phyloP scores from a whole-genome alignment of 1,140 invertebrate species.

The Zaprionus tsacasi region DNA sequence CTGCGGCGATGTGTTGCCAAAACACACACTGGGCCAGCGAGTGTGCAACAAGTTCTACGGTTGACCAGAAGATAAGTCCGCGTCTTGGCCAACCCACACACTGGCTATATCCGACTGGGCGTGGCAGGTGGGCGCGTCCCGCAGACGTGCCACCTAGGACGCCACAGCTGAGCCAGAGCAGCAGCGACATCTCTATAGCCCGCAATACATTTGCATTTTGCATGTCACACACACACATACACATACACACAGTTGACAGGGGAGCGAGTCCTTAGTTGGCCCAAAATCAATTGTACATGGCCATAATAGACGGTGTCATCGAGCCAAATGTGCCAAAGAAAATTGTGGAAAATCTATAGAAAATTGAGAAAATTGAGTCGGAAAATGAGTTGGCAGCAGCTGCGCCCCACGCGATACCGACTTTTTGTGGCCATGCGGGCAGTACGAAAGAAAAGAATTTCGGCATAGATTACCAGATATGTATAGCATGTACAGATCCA shows the following conservation, averaged over 20 bases:
- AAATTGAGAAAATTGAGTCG: slow-evolving; percentile 11
- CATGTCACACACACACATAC: neutral
- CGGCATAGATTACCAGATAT: neutral
- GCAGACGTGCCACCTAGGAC: slow-evolving; percentile 37
- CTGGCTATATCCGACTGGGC: slow-evolving; percentile 46
- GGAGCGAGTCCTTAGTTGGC: slow-evolving; percentile 24
- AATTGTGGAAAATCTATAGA: slow-evolving; percentile 50
- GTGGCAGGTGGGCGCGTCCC: slow-evolving; percentile 60
- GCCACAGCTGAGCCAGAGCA: slow-evolving; percentile 37
- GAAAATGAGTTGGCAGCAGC: slow-evolving; percentile 36
- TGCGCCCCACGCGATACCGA: slow-evolving; percentile 3
- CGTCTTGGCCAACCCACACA: slow-evolving; percentile 52
- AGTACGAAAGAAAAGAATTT: neutral
- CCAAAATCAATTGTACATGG: slow-evolving; percentile 68
- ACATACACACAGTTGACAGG: slow-evolving; percentile 15
- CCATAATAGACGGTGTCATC: slow-evolving; percentile 65
- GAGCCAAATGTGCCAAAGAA: slow-evolving; percentile 26
- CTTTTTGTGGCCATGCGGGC: neutral
- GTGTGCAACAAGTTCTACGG: slow-evolving; percentile 62
- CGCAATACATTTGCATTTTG: slow-evolving; percentile 31
- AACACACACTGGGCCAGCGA: slow-evolving; percentile 40
- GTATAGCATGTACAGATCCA: neutral
- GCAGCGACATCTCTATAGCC: neutral
- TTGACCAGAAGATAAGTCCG: slow-evolving; percentile 72
- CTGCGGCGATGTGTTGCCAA: slow-evolving; percentile 73